These are phyloP conservation scores for Strigamia crassipes DNA, from an alignment of 2,888 invertebrate species.

Conservation along the genomic window DNA sequence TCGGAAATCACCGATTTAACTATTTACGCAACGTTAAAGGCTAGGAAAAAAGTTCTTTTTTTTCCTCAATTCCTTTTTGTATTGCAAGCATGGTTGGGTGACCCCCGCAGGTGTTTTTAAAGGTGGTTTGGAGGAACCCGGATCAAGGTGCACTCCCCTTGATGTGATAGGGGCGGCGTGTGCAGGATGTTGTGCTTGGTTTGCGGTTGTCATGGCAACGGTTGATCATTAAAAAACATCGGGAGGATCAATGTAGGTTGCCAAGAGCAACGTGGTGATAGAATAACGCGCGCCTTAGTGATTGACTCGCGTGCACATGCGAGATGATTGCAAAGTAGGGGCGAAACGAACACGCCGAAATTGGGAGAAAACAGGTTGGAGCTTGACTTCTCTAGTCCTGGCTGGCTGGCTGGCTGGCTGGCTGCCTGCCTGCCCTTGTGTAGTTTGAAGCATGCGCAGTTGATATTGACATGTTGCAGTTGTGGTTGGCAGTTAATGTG, in stretches of 20 bases:
- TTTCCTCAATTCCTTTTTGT: not conserved
- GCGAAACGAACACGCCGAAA: not conserved
- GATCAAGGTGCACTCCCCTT: slow-evolving; percentile 16
- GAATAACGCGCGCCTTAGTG: slow-evolving; percentile 1
- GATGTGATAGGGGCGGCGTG: slow-evolving; percentile 34
- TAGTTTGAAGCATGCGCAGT: slow-evolving; percentile 21
- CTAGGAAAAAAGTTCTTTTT: not conserved
- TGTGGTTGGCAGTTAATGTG: slow-evolving; percentile 33
- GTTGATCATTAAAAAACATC: slow-evolving; percentile 46
- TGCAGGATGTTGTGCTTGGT: slow-evolving; percentile 48
- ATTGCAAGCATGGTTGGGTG: not conserved
- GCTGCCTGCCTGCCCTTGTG: not conserved
- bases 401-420: not conserved
- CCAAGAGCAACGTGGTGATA: slow-evolving; percentile 26
- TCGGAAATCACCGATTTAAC: not conserved
- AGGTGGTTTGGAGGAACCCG: slow-evolving; percentile 2
- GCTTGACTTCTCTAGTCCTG: not conserved
- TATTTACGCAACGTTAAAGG: not conserved
- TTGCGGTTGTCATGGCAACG: slow-evolving; percentile 44
- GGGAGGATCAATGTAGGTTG: slow-evolving; percentile 15
- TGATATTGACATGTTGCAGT: slow-evolving; percentile 40
- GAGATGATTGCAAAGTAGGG: slow-evolving; percentile 38
- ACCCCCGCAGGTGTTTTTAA: slow-evolving; percentile 19
- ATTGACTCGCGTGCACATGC: slow-evolving; percentile 12
- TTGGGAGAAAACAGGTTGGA: not conserved